A percentile compares a stretch with the other conserved stretches of the same genome.
Evolutionary conservation across 2,797 vertebrate species (phyloP).

Genomic region (Enteromius afrohamiltoni): DNA sequence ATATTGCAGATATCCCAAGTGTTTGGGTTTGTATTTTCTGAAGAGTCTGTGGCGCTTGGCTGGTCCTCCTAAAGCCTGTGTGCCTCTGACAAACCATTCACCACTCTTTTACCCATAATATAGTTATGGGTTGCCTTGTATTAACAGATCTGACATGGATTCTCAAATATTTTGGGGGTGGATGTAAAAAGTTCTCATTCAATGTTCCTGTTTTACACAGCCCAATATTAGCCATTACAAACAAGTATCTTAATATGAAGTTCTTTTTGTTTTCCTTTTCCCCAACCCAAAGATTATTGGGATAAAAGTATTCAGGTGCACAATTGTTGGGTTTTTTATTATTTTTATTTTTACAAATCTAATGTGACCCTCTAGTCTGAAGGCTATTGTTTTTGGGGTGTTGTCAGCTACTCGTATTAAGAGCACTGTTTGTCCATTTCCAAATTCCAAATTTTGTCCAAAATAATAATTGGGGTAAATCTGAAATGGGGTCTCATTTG

Average conservation of each 20-base stretch:
- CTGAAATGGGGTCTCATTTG: constrained; percentile 51
- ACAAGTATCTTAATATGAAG: constrained; percentile 52
- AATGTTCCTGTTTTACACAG: constrained; percentile 49
- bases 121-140: constrained; percentile 70
- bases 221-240: constrained; percentile 55
- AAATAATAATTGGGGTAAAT: constrained; percentile 63
- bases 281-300: constrained; percentile 8
- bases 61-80: constrained; percentile 54
- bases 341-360: constrained; percentile 28
- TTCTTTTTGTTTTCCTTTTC: constrained; percentile 4
- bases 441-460: constrained; percentile 48
- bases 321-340: not conserved
- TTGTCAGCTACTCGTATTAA: constrained; percentile 56
- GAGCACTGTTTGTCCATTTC: constrained; percentile 62
- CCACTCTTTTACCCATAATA: constrained; percentile 45
- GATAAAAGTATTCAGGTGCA: constrained; percentile 20
- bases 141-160: constrained; percentile 58
- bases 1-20: constrained; percentile 38
- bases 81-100: constrained; percentile 25
- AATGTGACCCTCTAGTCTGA: constrained; percentile 57
- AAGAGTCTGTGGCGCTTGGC: constrained; percentile 67
- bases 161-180: constrained; percentile 45
- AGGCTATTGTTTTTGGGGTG: constrained; percentile 49
- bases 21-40: constrained; percentile 60
- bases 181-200: constrained; percentile 22